Percentiles rank a stretch among this genome's conserved stretches.
phyloP scores from a whole-genome alignment of 2,797 vertebrate genomes.

The Cuniculus paca region DNA sequence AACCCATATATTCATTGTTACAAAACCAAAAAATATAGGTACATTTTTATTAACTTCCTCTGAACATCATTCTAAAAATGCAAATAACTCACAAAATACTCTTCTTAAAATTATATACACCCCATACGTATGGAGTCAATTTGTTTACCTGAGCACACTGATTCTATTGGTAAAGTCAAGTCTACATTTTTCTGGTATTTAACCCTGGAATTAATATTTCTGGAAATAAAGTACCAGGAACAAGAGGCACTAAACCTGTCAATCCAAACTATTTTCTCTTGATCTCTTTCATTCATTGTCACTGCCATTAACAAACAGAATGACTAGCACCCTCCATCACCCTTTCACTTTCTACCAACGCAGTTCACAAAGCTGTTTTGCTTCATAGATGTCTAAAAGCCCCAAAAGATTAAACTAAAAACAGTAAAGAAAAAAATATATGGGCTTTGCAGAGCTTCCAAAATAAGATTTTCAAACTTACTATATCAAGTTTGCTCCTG shows the following conservation, averaged over 20 bases:
- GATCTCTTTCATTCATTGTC: conserved; percentile 43
- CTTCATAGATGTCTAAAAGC: conserved; percentile 5
- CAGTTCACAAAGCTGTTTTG: neutral
- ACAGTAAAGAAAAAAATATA: neutral
- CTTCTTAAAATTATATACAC: neutral
- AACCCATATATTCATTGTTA: neutral
- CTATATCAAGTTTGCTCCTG: neutral
- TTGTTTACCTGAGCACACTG: neutral
- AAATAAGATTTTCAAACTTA: neutral
- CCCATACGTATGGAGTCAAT: neutral
- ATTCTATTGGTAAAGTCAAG: conserved; percentile 46
- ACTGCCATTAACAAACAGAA: conserved; percentile 30
- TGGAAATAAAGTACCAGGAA: conserved; percentile 45
- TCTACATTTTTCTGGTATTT: conserved; percentile 37
- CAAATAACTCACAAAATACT: neutral
- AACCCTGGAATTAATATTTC: conserved; percentile 40
- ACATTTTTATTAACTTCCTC: neutral
- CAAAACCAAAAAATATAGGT: neutral
- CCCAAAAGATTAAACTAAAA: conserved; percentile 9
- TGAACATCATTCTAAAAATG: neutral
- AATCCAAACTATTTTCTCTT: conserved; percentile 40
- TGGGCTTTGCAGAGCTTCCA: neutral
- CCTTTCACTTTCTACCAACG: conserved; percentile 31
- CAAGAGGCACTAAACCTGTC: neutral
- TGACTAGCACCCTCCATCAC: neutral